Evolutionary conservation across 2,888 invertebrate species (phyloP).

Genomic region (Candidula unifasciata): DNA sequence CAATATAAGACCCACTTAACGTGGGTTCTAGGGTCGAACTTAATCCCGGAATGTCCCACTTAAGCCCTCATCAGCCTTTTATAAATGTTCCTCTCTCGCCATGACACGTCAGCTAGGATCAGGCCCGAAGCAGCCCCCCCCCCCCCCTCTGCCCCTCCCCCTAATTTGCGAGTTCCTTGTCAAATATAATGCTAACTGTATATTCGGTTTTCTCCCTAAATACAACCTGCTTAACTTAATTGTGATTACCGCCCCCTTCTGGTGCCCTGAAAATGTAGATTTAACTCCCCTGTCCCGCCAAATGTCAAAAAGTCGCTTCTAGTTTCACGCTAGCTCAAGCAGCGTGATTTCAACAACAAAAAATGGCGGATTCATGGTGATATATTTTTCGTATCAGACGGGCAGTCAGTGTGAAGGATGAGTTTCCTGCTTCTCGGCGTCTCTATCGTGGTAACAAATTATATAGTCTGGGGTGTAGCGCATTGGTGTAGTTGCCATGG

Average conservation of each 20-base stretch:
- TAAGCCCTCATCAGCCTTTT: background rate
- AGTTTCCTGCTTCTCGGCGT: constrained; percentile 3
- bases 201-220: background rate
- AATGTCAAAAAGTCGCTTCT: constrained; percentile 24
- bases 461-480: background rate
- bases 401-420: constrained; percentile 12
- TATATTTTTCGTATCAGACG: background rate
- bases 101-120: background rate
- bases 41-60: background rate
- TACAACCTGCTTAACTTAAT: constrained; percentile 9
- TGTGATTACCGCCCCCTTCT: background rate
- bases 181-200: background rate
- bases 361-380: background rate
- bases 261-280: constrained; percentile 1
- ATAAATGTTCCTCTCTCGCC: background rate
- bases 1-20: background rate
- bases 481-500: too few species aligned
- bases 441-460: background rate
- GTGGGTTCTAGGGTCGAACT: background rate
- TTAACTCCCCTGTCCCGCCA: background rate
- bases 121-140: background rate
- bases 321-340: constrained; percentile 19
- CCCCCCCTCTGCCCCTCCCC: too few species aligned
- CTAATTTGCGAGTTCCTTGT: background rate
- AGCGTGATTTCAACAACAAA: background rate